phyloP scores from a whole-genome alignment of 1,140 invertebrate genomes.

The Drosophila arizonae region DNA sequence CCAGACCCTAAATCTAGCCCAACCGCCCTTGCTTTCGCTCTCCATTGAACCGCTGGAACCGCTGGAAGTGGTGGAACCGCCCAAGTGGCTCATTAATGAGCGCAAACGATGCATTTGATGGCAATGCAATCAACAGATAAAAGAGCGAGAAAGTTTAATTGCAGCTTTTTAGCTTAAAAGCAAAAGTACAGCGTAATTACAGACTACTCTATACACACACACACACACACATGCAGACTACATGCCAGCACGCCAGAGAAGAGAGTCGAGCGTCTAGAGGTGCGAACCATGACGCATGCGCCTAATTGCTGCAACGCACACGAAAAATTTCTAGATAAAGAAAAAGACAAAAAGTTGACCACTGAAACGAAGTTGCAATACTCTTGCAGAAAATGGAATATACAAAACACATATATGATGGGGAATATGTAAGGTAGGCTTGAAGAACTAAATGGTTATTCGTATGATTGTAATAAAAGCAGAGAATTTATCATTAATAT shows the following conservation, averaged over 20 bases:
- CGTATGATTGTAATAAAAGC: too few species aligned
- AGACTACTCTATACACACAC: background rate
- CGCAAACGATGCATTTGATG: conserved; percentile 62
- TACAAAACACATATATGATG: too few species aligned
- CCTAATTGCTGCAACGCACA: conserved; percentile 63
- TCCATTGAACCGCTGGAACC: background rate
- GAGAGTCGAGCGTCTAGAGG: conserved; percentile 10
- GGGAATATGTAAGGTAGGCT: too few species aligned
- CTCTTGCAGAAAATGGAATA: too few species aligned
- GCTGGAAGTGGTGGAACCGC: conserved; percentile 3
- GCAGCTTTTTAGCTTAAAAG: conserved; percentile 60
- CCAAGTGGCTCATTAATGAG: conserved; percentile 52
- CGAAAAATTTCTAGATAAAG: conserved; percentile 18
- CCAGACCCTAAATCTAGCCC: background rate
- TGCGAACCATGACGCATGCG: conserved; percentile 70
- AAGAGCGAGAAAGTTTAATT: conserved; percentile 79
- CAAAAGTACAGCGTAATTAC: conserved; percentile 66
- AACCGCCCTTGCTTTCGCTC: background rate
- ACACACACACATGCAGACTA: too few species aligned
- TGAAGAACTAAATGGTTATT: too few species aligned
- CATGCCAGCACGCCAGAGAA: too few species aligned
- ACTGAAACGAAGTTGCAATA: background rate
- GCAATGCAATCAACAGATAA: conserved; percentile 64
- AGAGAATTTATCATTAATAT: too few species aligned
- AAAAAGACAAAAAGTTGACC: background rate